Percentiles rank a stretch among this genome's conserved stretches.
Evolutionary conservation across 2,888 invertebrate species (phyloP).

Genomic region (Cabera pusaria): DNA sequence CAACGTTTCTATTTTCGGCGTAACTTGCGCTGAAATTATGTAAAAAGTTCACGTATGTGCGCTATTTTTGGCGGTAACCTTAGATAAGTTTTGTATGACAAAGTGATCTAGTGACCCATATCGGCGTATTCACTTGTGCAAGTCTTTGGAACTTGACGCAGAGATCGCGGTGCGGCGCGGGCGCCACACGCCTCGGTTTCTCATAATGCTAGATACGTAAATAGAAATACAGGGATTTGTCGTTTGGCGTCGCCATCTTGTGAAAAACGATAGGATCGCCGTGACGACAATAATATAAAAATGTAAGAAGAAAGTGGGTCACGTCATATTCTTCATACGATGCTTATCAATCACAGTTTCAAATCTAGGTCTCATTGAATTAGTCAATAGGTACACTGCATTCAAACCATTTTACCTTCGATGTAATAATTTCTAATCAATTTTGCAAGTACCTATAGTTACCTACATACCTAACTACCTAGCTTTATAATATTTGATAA

Average conservation of each 20-base stretch:
- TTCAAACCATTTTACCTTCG: too few species aligned
- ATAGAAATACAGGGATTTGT: conserved; percentile 83
- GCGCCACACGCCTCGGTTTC: conserved; percentile 46
- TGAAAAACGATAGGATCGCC: conserved; percentile 81
- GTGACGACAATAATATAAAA: conserved; percentile 69
- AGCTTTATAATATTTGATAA: too few species aligned
- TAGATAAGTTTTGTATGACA: conserved; percentile 66
- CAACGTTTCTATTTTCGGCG: conserved; percentile 76
- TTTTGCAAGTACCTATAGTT: too few species aligned
- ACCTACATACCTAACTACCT: too few species aligned
- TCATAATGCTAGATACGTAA: conserved; percentile 76
- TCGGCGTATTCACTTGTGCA: conserved; percentile 20
- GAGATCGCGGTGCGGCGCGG: conserved; percentile 25
- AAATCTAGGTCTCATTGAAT: conserved; percentile 2
- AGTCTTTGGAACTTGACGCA: conserved; percentile 17
- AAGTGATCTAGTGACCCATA: conserved; percentile 66
- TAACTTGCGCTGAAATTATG: conserved; percentile 83
- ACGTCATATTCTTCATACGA: conserved; percentile 25
- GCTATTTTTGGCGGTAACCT: conserved; percentile 80
- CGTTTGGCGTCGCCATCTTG: conserved; percentile 81
- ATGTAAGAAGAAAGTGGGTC: conserved; percentile 65
- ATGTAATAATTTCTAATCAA: too few species aligned
- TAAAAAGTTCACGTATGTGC: conserved; percentile 81
- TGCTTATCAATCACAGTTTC: conserved; percentile 12
- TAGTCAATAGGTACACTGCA: too few species aligned